These are phyloP conservation scores for Pseudotriccus pelzelni DNA, from an alignment of 2,797 vertebrate species.

Conservation along the genomic window DNA sequence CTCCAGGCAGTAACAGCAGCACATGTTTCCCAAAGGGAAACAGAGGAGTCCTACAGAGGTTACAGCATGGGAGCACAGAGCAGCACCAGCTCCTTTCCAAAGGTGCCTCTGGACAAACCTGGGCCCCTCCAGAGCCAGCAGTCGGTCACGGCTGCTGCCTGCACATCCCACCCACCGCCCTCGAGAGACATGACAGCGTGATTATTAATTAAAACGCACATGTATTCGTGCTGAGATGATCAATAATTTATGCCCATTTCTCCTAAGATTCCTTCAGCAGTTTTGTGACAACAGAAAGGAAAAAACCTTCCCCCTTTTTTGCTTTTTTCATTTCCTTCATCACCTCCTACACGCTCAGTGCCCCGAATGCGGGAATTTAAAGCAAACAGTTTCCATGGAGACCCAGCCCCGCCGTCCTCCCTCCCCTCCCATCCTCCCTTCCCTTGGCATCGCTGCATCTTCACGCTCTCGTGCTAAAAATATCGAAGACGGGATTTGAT, in stretches of 20 bases:
- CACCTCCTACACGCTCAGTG: slow-evolving; percentile 76
- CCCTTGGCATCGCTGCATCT: slow-evolving; percentile 73
- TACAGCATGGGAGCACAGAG: background rate
- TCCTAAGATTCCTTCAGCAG: slow-evolving; percentile 44
- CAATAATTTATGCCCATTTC: slow-evolving; percentile 67
- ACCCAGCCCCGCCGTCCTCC: slow-evolving; percentile 76
- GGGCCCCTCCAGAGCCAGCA: background rate
- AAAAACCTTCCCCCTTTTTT: slow-evolving; percentile 59
- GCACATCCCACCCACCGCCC: background rate
- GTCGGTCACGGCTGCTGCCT: background rate
- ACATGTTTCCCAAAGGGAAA: background rate
- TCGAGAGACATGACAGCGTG: slow-evolving; percentile 2
- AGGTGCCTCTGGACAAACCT: background rate
- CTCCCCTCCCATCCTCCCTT: slow-evolving; percentile 66
- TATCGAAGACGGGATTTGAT: slow-evolving; percentile 73
- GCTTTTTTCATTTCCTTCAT: slow-evolving; percentile 63
- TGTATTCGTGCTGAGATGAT: background rate
- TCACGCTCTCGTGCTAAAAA: slow-evolving; percentile 78
- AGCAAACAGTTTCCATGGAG: slow-evolving; percentile 95
- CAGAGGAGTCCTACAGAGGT: background rate
- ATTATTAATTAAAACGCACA: slow-evolving; percentile 53
- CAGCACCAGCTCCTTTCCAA: background rate
- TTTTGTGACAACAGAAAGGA: slow-evolving; percentile 72
- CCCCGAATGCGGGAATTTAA: slow-evolving; percentile 81
- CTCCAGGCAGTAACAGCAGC: background rate